These are phyloP conservation scores for Pantherophis guttatus DNA, from an alignment of 2,113 vertebrate genomes.

Conservation along the genomic window DNA sequence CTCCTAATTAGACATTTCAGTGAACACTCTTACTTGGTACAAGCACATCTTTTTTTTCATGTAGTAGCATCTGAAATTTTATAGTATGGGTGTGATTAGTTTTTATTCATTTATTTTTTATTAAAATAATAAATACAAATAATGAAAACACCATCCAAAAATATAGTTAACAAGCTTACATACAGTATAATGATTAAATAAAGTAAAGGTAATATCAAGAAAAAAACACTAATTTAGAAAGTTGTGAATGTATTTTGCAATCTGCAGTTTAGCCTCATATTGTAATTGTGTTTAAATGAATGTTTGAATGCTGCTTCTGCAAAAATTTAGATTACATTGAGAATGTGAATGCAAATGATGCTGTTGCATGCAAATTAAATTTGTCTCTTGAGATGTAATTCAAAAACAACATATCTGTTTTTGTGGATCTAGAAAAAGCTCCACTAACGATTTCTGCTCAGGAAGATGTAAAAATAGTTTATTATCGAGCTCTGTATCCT, in stretches of 20 bases:
- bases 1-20: not conserved
- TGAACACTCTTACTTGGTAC: not conserved
- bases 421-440: constrained; percentile 75
- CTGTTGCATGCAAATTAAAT: not conserved
- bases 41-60: not conserved
- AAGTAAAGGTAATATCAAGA: not conserved
- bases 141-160: not conserved
- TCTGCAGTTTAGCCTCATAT: not conserved
- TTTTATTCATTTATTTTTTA: not conserved
- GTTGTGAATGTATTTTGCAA: not conserved
- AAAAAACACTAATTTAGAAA: not conserved
- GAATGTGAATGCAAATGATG: not conserved
- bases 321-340: not conserved
- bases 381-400: not conserved
- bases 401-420: not conserved
- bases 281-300: not conserved
- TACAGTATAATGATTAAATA: not conserved
- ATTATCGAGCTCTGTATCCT: constrained; percentile 93
- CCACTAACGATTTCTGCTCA: constrained; percentile 80
- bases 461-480: constrained; percentile 89
- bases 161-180: not conserved
- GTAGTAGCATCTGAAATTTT: not conserved
- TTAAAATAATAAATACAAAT: not conserved
- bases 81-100: not conserved
- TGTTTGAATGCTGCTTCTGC: not conserved